Percentiles rank a stretch among this genome's conserved stretches.
phyloP scores from a whole-genome alignment of 2,113 vertebrate species.

The Vulpes lagopus region DNA sequence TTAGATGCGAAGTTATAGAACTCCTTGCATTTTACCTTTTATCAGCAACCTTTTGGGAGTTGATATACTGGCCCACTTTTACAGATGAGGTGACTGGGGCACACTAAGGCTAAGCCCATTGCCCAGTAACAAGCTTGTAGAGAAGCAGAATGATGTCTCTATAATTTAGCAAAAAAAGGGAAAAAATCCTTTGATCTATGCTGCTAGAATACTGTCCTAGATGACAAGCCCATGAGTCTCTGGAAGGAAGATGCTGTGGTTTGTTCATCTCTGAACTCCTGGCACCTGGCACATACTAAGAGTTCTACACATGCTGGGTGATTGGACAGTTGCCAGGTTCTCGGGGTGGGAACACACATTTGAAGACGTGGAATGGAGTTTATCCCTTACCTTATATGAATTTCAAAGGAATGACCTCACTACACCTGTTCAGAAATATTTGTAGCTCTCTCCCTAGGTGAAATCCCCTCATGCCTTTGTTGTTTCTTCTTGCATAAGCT shows the following conservation, averaged over 20 bases:
- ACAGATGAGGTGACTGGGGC: neutral
- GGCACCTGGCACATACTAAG: neutral
- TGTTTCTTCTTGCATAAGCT: neutral
- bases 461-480: neutral
- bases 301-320: neutral
- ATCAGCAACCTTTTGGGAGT: neutral
- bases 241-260: neutral
- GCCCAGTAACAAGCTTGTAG: neutral
- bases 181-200: neutral
- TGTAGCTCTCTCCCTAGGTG: neutral
- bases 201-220: neutral
- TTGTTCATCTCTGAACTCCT: neutral
- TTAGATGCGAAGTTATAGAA: neutral
- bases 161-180: neutral
- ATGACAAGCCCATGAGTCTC: neutral
- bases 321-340: neutral
- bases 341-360: neutral
- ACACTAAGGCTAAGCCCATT: neutral
- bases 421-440: too few species aligned
- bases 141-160: neutral
- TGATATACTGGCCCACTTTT: neutral
- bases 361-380: neutral
- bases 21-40: neutral
- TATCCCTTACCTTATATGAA: neutral
- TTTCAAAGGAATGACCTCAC: neutral